These are phyloP conservation scores for Microcebus lehilahytsara DNA, from an alignment of 2,113 vertebrate genomes.

Conservation along the genomic window DNA sequence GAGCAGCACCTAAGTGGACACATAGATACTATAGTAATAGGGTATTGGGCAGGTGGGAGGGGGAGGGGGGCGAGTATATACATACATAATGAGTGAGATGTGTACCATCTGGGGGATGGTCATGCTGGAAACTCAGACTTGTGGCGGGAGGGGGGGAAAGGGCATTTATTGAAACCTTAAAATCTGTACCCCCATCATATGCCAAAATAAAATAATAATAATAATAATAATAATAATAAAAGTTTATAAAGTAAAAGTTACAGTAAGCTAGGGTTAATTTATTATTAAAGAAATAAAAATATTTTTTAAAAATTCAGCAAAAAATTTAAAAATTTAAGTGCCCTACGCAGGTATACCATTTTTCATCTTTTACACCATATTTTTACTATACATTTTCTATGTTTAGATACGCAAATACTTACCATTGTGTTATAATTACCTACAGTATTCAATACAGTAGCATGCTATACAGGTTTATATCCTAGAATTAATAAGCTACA, in stretches of 20 bases:
- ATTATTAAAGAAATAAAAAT: background rate
- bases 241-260: background rate
- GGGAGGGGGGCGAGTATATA: too few relatives aligned
- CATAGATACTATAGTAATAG: too few relatives aligned
- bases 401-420: background rate
- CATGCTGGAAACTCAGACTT: too few relatives aligned
- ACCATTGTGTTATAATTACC: background rate
- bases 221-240: background rate
- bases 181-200: too few relatives aligned
- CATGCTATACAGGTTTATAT: background rate
- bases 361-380: background rate
- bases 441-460: background rate
- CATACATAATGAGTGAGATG: too few relatives aligned
- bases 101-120: too few relatives aligned
- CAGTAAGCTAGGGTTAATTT: background rate
- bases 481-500: background rate
- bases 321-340: background rate
- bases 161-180: too few relatives aligned
- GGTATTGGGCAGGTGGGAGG: too few relatives aligned
- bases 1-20: too few relatives aligned
- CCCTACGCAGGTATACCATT: background rate
- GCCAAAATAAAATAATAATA: too few relatives aligned
- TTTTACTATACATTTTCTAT: background rate
- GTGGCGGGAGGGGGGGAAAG: too few relatives aligned
- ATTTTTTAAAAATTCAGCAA: background rate